Conservation (phyloP, 1,140 invertebrate species). For the Trinorchestia longiramus region DNA sequence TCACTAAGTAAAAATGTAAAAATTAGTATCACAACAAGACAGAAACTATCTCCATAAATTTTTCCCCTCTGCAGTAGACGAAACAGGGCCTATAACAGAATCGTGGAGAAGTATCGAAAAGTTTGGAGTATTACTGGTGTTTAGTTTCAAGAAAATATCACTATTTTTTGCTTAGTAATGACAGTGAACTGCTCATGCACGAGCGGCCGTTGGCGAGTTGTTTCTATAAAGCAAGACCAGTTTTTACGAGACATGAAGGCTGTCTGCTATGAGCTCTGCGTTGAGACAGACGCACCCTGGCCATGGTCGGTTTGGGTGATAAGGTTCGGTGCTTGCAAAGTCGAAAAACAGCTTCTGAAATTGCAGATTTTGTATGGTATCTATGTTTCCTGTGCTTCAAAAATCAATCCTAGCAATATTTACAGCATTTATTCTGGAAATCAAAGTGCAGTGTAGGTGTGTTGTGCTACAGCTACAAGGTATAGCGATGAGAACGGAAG, state of each 20-base stretch:
- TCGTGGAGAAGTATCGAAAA: not conserved
- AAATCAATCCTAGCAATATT: not conserved
- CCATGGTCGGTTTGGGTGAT: not conserved
- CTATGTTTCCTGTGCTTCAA: not conserved
- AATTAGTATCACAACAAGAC: not conserved
- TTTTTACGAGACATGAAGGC: not conserved
- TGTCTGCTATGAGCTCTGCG: not conserved
- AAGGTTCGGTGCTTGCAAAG: not conserved
- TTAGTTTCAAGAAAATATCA: not conserved
- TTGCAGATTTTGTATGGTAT: not conserved
- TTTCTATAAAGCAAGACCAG: not conserved
- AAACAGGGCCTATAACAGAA: not conserved
- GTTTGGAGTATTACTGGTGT: not conserved
- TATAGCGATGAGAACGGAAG: not conserved
- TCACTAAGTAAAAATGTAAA: not conserved
- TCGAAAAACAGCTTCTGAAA: not conserved
- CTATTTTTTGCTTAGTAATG: not conserved
- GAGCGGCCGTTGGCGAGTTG: not conserved
- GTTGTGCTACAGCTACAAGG: not conserved
- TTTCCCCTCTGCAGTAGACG: not conserved
- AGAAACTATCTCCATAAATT: not conserved
- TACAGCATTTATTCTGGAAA: not conserved
- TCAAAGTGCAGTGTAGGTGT: not conserved
- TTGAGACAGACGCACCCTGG: not conserved
- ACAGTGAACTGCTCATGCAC: not conserved